phyloP scores from a whole-genome alignment of 2,113 vertebrate species.

The Gavialis gangeticus region DNA sequence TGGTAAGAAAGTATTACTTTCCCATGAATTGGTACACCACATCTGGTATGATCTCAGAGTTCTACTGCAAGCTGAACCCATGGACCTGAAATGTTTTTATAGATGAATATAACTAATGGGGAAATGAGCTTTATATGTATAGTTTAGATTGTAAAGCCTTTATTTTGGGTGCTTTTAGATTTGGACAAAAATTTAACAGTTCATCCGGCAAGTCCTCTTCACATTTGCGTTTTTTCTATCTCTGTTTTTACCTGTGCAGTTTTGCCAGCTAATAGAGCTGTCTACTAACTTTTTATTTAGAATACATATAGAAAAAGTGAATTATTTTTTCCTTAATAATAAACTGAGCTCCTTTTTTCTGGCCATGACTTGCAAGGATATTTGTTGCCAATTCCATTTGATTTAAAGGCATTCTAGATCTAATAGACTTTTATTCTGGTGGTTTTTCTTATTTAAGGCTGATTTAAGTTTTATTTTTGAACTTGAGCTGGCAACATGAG shows the following conservation, averaged over 20 bases:
- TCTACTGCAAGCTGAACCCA: not conserved
- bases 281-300: not conserved
- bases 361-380: slow-evolving; percentile 1
- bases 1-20: too few species aligned
- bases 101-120: slow-evolving; percentile 33
- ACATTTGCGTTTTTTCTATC: not conserved
- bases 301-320: not conserved
- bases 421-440: not conserved
- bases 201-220: not conserved
- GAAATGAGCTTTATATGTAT: not conserved
- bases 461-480: not conserved
- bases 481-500: not conserved
- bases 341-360: not conserved
- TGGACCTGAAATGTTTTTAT: slow-evolving; percentile 34
- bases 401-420: not conserved
- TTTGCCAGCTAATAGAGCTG: slow-evolving; percentile 3
- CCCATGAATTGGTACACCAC: not conserved
- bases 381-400: not conserved
- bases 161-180: not conserved
- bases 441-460: not conserved
- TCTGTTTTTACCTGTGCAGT: not conserved
- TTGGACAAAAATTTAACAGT: slow-evolving; percentile 35
- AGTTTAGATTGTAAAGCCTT: slow-evolving; percentile 47
- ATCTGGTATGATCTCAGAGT: not conserved
- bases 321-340: slow-evolving; percentile 5